Base-by-base conservation (phyloP, 2,113 vertebrate species). In the Nanorana parkeri region DNA sequence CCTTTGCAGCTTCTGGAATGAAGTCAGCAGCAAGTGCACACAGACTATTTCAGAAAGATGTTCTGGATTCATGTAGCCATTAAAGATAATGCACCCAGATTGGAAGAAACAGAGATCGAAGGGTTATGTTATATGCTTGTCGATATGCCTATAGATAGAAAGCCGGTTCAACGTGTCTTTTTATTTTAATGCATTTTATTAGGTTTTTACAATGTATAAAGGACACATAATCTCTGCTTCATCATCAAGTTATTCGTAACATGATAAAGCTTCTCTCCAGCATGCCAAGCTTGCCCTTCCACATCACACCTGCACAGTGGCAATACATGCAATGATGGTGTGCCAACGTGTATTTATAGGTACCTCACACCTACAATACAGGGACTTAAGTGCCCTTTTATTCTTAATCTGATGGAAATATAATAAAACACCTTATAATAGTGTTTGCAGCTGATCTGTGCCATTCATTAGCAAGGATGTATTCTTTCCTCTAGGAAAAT, bases 1-100 rank as follows among this genome's bases (percentile, higher is more conserved):
- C 16, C 54, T 16, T 24, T 66, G 16, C 51, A 26, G 72, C 61
- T 71, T 36, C 23, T 36, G 67, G 13, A 21, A 32, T 7, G n/a
- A 47, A 69, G 36, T 69, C 41, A 67, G 61, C 10, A 78, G 64
- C 77, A 78, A 78, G 77, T 78, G 63, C 51, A 54, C 3, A 54
- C 4, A 2, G 21, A 11, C 5, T 7, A 17, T 1, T 4, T 56
- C 1, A n/a, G 20, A 20, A 26, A 24, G 61, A 64, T n/a, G 26
- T 4, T 15, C 23, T 24, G 61, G 23, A 21, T 13, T 47, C n/a
- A n/a, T n/a, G n/a, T n/a, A n/a, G n/a, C 32, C 32, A 36, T 36
- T 36, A 36, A 36, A 13, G n/a, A n/a, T n/a, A n/a, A n/a, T n/a
- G n/a, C n/a, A n/a, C n/a, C n/a, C n/a, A n/a, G n/a, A n/a, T n/a